Conservation (phyloP, 2,888 invertebrate species). For the Nomada goodeniana region DNA sequence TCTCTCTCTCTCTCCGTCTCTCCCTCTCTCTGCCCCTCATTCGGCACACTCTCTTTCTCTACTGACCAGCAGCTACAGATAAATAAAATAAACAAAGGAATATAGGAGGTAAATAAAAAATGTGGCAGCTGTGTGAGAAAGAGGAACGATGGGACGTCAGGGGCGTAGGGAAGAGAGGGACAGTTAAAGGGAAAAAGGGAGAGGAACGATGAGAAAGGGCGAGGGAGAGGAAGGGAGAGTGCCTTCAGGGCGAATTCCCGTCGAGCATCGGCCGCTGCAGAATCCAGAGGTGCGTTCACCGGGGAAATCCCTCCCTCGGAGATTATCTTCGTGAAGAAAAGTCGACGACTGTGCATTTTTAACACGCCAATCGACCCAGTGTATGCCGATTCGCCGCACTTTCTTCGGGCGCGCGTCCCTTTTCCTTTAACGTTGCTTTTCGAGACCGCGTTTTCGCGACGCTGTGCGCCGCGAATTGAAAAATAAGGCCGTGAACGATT, state of each 20-base stretch:
- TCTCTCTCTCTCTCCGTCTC: slow-evolving; percentile 16
- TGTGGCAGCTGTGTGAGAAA: slow-evolving; percentile 56
- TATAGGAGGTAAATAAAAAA: slow-evolving; percentile 66
- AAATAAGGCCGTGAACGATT: too few relatives aligned
- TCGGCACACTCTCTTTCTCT: slow-evolving; percentile 43
- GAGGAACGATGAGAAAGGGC: slow-evolving; percentile 22
- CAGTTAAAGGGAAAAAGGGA: slow-evolving; percentile 48
- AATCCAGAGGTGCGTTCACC: slow-evolving; percentile 63
- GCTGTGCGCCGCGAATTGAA: too few relatives aligned
- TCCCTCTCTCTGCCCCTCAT: slow-evolving; percentile 25
- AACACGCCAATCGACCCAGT: slow-evolving; percentile 13
- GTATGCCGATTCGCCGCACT: background rate
- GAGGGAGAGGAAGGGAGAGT: slow-evolving; percentile 49
- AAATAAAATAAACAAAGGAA: slow-evolving; percentile 68
- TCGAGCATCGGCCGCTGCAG: slow-evolving; percentile 67
- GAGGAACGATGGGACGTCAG: slow-evolving; percentile 38
- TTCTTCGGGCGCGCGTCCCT: too few relatives aligned
- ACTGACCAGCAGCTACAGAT: slow-evolving; percentile 64
- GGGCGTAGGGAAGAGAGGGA: slow-evolving; percentile 30
- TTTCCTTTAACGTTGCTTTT: background rate
- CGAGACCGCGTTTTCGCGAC: background rate
- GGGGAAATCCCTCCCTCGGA: slow-evolving; percentile 61
- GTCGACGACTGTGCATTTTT: slow-evolving; percentile 40
- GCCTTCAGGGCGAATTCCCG: slow-evolving; percentile 76
- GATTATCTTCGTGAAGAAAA: slow-evolving; percentile 62